These are phyloP conservation scores for Mellivora capensis DNA, from an alignment of 2,113 vertebrate species.

Conservation along the genomic window DNA sequence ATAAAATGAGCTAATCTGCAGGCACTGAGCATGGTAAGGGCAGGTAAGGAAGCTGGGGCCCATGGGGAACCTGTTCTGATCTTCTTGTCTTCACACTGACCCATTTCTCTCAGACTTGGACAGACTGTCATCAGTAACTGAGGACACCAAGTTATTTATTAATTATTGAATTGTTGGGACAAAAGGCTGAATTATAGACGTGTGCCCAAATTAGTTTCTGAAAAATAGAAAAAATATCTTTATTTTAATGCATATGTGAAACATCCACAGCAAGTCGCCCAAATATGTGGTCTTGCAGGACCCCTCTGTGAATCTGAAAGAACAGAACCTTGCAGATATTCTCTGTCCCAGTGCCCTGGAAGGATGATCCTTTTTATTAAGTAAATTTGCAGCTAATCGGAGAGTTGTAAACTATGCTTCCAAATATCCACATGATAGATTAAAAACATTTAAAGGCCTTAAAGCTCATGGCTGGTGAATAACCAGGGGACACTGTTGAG, in stretches of 20 bases:
- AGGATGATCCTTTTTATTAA: not conserved
- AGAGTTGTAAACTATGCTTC: not conserved
- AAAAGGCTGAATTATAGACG: not conserved
- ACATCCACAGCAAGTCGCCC: not conserved
- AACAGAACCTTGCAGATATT: accelerated
- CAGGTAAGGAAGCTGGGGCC: accelerated
- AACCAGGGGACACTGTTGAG: accelerated
- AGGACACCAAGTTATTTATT: accelerated
- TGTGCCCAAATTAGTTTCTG: not conserved
- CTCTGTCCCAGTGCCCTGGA: accelerated
- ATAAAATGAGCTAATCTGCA: not conserved
- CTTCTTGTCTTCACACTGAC: accelerated
- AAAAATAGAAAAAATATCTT: not conserved
- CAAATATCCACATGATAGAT: accelerated
- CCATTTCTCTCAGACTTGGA: not conserved
- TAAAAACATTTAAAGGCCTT: not conserved
- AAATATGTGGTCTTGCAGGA: not conserved
- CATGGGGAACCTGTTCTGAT: accelerated
- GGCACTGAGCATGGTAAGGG: accelerated
- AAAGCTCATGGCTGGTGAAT: not conserved
- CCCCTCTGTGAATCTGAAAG: not conserved
- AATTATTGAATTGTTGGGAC: not conserved
- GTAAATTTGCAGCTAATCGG: not conserved
- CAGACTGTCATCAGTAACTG: accelerated
- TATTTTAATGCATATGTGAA: not conserved